Percentiles rank a stretch among this genome's conserved stretches.
phyloP scores from a whole-genome alignment of 2,888 invertebrate genomes.

The Limenitis camilla region DNA sequence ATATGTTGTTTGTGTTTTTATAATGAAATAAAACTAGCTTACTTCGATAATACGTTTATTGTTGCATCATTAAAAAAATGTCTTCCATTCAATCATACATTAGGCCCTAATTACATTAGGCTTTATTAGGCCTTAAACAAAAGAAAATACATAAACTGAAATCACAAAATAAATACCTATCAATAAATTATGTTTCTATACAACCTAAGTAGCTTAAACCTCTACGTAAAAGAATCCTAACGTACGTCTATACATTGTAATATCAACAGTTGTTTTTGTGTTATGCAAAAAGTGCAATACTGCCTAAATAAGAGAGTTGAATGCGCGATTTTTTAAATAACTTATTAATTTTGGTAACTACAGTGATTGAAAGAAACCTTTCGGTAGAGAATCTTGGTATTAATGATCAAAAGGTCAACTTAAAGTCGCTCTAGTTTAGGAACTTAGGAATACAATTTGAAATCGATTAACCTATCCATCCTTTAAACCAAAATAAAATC shows the following conservation, averaged over 20 bases:
- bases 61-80: conserved; percentile 47
- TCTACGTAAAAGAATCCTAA: conserved; percentile 26
- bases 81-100: conserved; percentile 30
- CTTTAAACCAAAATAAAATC: too few species aligned
- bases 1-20: too few species aligned
- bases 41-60: conserved; percentile 62
- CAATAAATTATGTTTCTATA: conserved; percentile 30
- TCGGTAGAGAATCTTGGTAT: too few species aligned
- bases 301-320: conserved; percentile 17
- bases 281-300: conserved; percentile 67
- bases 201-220: conserved; percentile 31
- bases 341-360: too few species aligned
- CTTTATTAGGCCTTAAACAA: conserved; percentile 34
- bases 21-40: conserved; percentile 22
- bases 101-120: conserved; percentile 40
- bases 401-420: too few species aligned
- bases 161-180: conserved; percentile 39
- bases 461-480: too few species aligned
- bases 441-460: too few species aligned
- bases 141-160: conserved; percentile 16
- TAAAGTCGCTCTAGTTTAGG: too few species aligned
- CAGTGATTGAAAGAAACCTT: too few species aligned
- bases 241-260: conserved; percentile 52
- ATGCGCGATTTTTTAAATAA: conserved; percentile 22
- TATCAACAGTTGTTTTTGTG: conserved; percentile 58